phyloP scores from a whole-genome alignment of 2,113 vertebrate species.

The Rynchops niger region DNA sequence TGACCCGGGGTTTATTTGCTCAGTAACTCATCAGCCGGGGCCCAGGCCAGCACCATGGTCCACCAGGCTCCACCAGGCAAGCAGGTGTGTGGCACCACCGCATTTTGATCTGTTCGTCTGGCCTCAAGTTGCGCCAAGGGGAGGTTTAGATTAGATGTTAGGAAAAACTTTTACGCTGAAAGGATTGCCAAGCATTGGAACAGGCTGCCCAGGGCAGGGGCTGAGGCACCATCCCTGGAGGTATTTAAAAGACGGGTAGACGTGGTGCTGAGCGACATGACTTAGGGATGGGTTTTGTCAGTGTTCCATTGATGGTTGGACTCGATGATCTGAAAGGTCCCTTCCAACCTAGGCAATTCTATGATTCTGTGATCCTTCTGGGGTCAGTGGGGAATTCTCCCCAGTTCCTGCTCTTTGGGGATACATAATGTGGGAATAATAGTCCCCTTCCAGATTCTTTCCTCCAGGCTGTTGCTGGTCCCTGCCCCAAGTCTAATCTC shows the following conservation, averaged over 20 bases:
- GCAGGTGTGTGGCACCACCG: not conserved
- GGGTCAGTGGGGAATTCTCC: not conserved
- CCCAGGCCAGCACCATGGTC: not conserved
- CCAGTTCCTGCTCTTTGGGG: not conserved
- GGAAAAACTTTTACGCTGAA: too few relatives aligned
- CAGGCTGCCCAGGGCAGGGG: too few relatives aligned
- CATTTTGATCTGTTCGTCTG: not conserved
- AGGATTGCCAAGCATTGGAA: too few relatives aligned
- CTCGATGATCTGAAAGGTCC: too few relatives aligned
- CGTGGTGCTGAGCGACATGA: too few relatives aligned
- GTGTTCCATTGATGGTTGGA: too few relatives aligned
- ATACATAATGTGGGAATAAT: not conserved
- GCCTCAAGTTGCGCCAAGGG: too few relatives aligned
- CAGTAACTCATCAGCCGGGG: not conserved
- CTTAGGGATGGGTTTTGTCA: too few relatives aligned
- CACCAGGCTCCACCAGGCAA: not conserved
- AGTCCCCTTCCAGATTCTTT: not conserved
- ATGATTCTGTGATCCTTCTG: not conserved
- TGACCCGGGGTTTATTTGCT: not conserved
- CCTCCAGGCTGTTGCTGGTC: not conserved
- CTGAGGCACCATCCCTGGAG: too few relatives aligned
- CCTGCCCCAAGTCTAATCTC: not conserved
- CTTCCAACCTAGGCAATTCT: too few relatives aligned
- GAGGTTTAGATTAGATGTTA: too few relatives aligned
- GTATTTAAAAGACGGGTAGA: too few relatives aligned